A percentile compares a stretch with the other conserved stretches of the same genome.
Evolutionary conservation across 2,888 invertebrate species (phyloP).

Genomic region (Alloplasta piceator): DNA sequence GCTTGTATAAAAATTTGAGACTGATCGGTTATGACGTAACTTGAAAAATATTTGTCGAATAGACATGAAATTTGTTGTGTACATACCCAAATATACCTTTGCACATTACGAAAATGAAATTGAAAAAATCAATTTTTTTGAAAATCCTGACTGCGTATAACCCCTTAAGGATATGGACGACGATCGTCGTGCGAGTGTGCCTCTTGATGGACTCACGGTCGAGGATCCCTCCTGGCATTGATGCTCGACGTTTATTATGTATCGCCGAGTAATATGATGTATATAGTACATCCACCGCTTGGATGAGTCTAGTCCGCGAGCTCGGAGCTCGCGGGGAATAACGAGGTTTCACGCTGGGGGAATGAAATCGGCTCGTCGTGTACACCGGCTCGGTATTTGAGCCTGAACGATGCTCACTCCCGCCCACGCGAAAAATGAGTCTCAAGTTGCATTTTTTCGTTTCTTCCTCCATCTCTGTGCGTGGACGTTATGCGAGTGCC

Average conservation of each 20-base stretch:
- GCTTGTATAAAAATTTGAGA: no score
- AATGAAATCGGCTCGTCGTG: conserved; percentile 32
- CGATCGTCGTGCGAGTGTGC: conserved; percentile 37
- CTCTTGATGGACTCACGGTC: conserved; percentile 32
- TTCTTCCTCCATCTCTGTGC: conserved; percentile 13
- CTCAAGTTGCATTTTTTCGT: conserved; percentile 44
- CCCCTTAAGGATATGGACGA: conserved; percentile 11
- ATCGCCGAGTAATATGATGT: background rate
- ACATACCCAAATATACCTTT: no score
- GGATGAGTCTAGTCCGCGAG: conserved; percentile 18
- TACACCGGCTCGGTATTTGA: conserved; percentile 28
- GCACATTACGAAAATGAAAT: no score
- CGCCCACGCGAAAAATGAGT: conserved; percentile 57
- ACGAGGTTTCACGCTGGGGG: conserved; percentile 54
- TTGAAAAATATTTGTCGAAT: no score
- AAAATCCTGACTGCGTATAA: background rate
- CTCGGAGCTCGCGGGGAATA: conserved; percentile 42
- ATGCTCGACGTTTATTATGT: conserved; percentile 13
- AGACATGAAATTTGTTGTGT: no score
- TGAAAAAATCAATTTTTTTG: no score
- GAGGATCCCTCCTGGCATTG: conserved; percentile 47
- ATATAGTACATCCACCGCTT: background rate
- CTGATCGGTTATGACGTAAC: no score
- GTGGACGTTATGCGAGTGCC: conserved; percentile 26
- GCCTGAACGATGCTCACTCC: conserved; percentile 53